phyloP scores from a whole-genome alignment of 1,140 invertebrate genomes.

The Calycopis cecrops region DNA sequence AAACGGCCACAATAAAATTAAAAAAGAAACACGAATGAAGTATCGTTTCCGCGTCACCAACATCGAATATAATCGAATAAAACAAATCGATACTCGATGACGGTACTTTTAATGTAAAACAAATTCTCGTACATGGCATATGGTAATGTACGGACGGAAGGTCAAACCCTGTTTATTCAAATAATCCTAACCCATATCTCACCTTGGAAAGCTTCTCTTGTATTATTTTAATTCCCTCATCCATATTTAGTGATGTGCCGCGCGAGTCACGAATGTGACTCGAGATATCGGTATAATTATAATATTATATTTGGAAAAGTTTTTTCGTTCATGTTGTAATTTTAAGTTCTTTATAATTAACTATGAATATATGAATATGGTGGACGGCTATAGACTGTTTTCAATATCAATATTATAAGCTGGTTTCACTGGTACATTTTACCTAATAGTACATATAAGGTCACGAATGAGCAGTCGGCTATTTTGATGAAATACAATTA shows the following conservation, averaged over 20 bases:
- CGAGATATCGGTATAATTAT: slow-evolving; percentile 31
- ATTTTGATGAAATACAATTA: too few relatives aligned
- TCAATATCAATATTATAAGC: too few relatives aligned
- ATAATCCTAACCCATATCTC: slow-evolving; percentile 53
- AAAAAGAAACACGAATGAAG: slow-evolving; percentile 1
- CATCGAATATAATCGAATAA: neutral
- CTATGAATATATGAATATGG: too few relatives aligned
- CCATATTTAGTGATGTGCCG: slow-evolving; percentile 51
- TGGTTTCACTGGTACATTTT: too few relatives aligned
- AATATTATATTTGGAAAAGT: slow-evolving; percentile 7
- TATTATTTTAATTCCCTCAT: slow-evolving; percentile 67
- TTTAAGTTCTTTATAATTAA: too few relatives aligned
- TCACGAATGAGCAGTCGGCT: too few relatives aligned
- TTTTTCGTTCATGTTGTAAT: too few relatives aligned
- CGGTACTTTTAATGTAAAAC: slow-evolving; percentile 11
- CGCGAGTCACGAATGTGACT: slow-evolving; percentile 42
- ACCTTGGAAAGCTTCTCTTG: slow-evolving; percentile 38
- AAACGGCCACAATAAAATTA: too few relatives aligned
- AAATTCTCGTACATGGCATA: slow-evolving; percentile 25
- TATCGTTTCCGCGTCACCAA: neutral
- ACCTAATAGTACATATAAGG: too few relatives aligned
- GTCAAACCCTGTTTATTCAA: slow-evolving; percentile 48
- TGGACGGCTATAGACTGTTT: too few relatives aligned
- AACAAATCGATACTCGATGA: neutral
- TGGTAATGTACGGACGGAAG: slow-evolving; percentile 45